phyloP scores from a whole-genome alignment of 2,797 vertebrate species.

The Phoebastria nigripes region DNA sequence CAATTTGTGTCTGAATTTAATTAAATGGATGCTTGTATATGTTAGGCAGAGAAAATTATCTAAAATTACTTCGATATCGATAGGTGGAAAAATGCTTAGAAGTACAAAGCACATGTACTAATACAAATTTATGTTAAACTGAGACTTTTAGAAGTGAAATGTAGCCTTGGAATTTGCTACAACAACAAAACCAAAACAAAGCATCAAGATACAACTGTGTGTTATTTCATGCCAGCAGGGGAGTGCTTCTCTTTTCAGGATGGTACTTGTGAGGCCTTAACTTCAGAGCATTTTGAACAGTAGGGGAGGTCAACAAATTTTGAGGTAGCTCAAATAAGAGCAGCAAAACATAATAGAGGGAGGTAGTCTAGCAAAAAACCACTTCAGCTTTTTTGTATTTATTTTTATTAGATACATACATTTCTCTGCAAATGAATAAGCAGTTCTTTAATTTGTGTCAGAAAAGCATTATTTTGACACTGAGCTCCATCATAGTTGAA shows the following conservation, averaged over 20 bases:
- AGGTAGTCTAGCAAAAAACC: not conserved
- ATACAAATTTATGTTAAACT: not conserved
- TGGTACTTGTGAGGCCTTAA: not conserved
- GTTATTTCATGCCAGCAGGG: not conserved
- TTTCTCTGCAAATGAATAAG: not conserved
- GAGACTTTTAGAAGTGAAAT: not conserved
- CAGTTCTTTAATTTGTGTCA: not conserved
- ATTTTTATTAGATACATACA: not conserved
- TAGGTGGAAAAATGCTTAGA: not conserved
- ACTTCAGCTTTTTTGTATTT: not conserved
- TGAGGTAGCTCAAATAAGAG: not conserved
- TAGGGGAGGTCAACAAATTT: not conserved
- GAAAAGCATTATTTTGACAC: not conserved
- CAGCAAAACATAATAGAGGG: not conserved
- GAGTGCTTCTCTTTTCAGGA: not conserved
- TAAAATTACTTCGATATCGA: not conserved
- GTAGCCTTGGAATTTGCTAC: not conserved
- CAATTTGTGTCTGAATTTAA: not conserved
- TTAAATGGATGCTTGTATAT: not conserved
- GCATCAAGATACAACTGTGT: not conserved
- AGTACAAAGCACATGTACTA: not conserved
- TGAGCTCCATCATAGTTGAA: not conserved
- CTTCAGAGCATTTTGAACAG: not conserved
- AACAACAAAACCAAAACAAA: not conserved
- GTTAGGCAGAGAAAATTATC: not conserved